Conservation (phyloP, 2,888 invertebrate genomes). For the Daptonema setosum region DNA sequence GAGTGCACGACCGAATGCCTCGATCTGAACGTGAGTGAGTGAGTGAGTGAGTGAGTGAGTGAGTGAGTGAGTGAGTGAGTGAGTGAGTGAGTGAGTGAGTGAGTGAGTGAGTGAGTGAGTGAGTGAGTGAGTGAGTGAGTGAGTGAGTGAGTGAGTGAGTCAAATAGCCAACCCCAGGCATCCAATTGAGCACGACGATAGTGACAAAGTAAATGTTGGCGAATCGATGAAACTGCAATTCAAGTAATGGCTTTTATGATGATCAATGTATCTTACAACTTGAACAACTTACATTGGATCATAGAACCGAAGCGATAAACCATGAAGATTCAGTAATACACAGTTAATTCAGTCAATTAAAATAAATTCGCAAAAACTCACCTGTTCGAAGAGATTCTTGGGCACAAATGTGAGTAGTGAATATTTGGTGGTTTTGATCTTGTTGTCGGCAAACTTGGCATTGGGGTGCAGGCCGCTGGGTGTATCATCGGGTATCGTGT, state of each 20-base stretch:
- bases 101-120: too few species aligned
- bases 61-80: too few species aligned
- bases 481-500: conserved; percentile 56
- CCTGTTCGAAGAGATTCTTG: conserved; percentile 69
- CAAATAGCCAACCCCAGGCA: conserved; percentile 50
- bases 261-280: not conserved
- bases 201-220: conserved; percentile 93
- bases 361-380: conserved; percentile 1
- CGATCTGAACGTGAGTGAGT: conserved; percentile 11
- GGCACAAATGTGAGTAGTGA: conserved; percentile 77
- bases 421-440: conserved; percentile 81
- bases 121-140: too few species aligned
- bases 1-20: conserved; percentile 16
- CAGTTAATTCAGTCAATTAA: not conserved
- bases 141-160: too few species aligned
- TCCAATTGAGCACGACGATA: conserved; percentile 83
- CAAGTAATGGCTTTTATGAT: conserved; percentile 9
- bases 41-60: too few species aligned
- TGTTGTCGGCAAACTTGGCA: conserved; percentile 47
- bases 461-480: conserved; percentile 60
- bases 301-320: too few species aligned
- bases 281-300: too few species aligned
- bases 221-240: conserved; percentile 68
- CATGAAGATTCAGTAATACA: too few species aligned
- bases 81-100: too few species aligned